Base-by-base conservation (phyloP, 92 coral and sea anemone species). In the Isaurus tuberculatus region DNA sequence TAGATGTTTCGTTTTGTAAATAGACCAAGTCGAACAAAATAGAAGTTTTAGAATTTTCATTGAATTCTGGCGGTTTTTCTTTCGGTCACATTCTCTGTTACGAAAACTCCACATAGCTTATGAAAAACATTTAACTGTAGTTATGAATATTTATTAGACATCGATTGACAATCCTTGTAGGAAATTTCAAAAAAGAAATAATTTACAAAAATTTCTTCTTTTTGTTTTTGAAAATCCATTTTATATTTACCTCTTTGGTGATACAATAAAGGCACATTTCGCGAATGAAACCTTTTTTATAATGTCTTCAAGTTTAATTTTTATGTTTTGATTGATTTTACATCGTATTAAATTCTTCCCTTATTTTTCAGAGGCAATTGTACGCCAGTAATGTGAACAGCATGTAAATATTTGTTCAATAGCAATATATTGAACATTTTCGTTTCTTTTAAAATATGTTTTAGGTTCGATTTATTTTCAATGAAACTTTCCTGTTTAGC, bases 381-480 rank as follows among this genome's bases (percentile, higher is more conserved):
- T 58, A 7, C 55, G 13, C 33, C 58, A 28, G 32, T 55, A 77
- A 58, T 23, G 14, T 77, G 82, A 77, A 77, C 82, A 77, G 82
- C 82, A 58, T 32, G 82, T 65, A 73, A 73, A 84, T 72, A 73
- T 72, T 58, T 73, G 64, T 73, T 85, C 68, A 74, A 20, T 63
- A 58, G 81, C 32, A 33, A 81, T 70, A 70, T 17, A 55, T 32
- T 42, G 5, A 70, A 83, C 58, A 20, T 29, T 60, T 16, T 14
- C 58, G 61, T 51, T 72, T 69, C 32, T 55, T 70, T 83, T 53
- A 26, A 71, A 37, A 72, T 13, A 11, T 49, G 27, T 70, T n/a
- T 48, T n/a, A 43, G 26, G 34, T 28, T 82, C 57, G 67, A 48
- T 70, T 82, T 49, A 60, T 82, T 51, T 53, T n/a, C 31, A 4